These are phyloP conservation scores for Diphyllodes magnificus DNA, from an alignment of 2,113 vertebrate species.

Conservation along the genomic window DNA sequence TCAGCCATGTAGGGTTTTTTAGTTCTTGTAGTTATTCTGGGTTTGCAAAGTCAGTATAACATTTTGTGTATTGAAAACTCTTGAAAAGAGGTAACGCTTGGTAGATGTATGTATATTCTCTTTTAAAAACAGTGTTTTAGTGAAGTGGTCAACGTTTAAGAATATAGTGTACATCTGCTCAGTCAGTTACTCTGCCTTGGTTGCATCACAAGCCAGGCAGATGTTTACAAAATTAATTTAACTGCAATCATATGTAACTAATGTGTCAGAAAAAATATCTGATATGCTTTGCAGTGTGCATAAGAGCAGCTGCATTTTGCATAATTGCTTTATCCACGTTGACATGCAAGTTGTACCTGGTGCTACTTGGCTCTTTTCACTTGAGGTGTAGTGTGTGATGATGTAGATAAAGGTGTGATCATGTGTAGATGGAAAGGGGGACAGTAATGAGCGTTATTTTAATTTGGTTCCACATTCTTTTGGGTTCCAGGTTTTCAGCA, in stretches of 20 bases:
- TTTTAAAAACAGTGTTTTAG: neutral
- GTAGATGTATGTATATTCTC: neutral
- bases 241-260: constrained; percentile 32
- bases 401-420: neutral
- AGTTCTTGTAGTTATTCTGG: neutral
- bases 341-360: neutral
- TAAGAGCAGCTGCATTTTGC: constrained; percentile 14
- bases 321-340: constrained; percentile 21
- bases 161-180: neutral
- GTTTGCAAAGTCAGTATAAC: neutral
- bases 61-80: neutral
- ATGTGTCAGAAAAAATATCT: neutral
- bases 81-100: neutral
- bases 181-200: neutral
- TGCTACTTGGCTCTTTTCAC: neutral
- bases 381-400: neutral
- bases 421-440: neutral
- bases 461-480: neutral
- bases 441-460: neutral
- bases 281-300: neutral
- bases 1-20: neutral
- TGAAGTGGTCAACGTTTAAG: neutral
- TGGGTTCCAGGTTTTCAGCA: neutral
- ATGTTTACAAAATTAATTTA: constrained; percentile 35
- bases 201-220: neutral